Evolutionary conservation across 2,113 vertebrate species (phyloP).

Genomic region (Lophochroa leadbeateri): DNA sequence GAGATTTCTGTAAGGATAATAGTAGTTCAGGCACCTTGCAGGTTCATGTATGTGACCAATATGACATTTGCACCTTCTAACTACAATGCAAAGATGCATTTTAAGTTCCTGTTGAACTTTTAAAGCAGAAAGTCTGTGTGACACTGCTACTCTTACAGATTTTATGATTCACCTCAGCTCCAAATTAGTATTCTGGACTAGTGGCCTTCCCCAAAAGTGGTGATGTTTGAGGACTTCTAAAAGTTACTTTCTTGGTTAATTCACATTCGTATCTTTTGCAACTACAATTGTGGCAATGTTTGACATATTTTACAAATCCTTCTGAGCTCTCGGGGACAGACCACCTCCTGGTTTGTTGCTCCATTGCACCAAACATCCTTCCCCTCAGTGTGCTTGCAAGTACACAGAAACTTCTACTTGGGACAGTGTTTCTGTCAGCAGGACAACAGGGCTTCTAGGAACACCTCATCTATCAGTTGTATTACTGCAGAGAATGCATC

Average conservation of each 20-base stretch:
- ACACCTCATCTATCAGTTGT: neutral
- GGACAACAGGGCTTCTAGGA: neutral
- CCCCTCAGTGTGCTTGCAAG: neutral
- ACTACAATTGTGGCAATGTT: neutral
- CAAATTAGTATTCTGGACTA: neutral
- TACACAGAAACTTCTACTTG: neutral
- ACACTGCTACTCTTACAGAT: neutral
- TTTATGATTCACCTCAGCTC: neutral
- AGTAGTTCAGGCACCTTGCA: neutral
- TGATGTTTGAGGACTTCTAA: neutral
- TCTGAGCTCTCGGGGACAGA: neutral
- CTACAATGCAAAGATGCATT: neutral
- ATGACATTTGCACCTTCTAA: neutral
- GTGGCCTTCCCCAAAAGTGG: neutral
- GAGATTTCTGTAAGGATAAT: neutral
- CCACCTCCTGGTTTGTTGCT: neutral
- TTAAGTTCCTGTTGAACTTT: neutral
- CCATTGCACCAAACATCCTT: neutral
- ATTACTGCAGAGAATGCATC: neutral
- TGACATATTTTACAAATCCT: neutral
- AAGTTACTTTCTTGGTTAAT: neutral
- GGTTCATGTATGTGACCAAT: neutral
- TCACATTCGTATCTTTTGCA: neutral
- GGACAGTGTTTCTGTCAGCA: neutral
- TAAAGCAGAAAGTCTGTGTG: neutral